Conservation (phyloP, 2,797 vertebrate genomes). For the Limnodromus scolopaceus region DNA sequence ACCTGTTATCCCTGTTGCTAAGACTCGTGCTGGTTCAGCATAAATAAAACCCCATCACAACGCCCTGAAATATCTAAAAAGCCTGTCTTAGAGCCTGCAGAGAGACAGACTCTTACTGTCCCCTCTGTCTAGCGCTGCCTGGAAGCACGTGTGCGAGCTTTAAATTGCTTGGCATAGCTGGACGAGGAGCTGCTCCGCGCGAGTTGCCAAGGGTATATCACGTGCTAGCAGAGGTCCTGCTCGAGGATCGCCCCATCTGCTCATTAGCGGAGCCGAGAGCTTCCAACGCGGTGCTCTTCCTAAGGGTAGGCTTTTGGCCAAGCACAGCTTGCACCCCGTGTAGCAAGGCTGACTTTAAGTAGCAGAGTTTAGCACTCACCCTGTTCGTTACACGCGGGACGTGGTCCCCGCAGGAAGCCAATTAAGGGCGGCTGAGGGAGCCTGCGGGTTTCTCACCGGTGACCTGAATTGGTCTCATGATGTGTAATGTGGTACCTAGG, state of each 20-base stretch:
- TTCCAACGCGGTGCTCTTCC: not conserved
- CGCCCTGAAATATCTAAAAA: not conserved
- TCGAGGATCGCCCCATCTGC: not conserved
- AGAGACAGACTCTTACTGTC: not conserved
- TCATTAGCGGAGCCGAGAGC: not conserved
- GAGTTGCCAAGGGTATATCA: not conserved
- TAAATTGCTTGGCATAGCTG: not conserved
- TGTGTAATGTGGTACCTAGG: not conserved
- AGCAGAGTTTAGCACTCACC: not conserved
- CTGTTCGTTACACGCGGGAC: accelerated
- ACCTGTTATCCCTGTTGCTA: not conserved
- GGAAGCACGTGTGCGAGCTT: accelerated
- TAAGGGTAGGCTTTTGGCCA: not conserved
- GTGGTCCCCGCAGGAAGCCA: not conserved
- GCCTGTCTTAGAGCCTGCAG: not conserved
- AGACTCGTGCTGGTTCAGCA: not conserved
- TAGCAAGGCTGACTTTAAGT: not conserved
- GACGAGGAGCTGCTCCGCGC: accelerated
- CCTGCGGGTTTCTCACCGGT: not conserved
- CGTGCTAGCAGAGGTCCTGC: not conserved
- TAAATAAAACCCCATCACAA: not conserved
- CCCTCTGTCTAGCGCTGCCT: not conserved
- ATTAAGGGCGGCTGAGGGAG: not conserved
- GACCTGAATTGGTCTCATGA: not conserved
- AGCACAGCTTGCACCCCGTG: not conserved